These are phyloP conservation scores for Nebria brevicollis DNA, from an alignment of 2,888 invertebrate genomes.

Conservation along the genomic window DNA sequence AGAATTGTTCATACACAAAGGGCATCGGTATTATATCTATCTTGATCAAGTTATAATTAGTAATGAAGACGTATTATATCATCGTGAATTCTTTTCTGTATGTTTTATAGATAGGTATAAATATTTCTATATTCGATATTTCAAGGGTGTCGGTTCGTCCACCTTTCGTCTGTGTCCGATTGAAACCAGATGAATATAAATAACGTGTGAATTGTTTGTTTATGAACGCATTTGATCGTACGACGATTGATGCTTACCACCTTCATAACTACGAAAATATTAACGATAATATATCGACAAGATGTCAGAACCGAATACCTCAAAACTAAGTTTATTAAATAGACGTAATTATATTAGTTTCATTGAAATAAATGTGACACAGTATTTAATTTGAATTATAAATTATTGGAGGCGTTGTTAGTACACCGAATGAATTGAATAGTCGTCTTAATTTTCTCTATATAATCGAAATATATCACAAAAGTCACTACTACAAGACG, in stretches of 20 bases:
- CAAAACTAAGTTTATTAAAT: slow-evolving; percentile 25
- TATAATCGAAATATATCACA: slow-evolving; percentile 55
- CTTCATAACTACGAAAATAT: background rate
- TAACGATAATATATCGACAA: background rate
- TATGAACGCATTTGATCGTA: background rate
- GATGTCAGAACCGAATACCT: background rate
- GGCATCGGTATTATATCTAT: slow-evolving; percentile 13
- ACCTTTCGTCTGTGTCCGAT: background rate
- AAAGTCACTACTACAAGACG: slow-evolving; percentile 57
- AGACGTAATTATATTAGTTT: slow-evolving; percentile 19
- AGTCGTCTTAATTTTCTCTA: slow-evolving; percentile 32
- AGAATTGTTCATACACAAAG: slow-evolving; percentile 39
- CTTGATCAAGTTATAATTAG: background rate
- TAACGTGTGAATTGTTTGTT: slow-evolving; percentile 1
- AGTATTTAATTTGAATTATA: slow-evolving; percentile 31
- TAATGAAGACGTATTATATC: background rate
- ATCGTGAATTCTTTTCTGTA: background rate
- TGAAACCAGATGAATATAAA: slow-evolving; percentile 1
- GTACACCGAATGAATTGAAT: slow-evolving; percentile 26
- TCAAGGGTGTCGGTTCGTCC: background rate
- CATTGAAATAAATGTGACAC: slow-evolving; percentile 24
- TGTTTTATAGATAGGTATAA: background rate
- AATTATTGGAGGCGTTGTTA: slow-evolving; percentile 18
- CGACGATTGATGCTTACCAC: background rate
- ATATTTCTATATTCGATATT: slow-evolving; percentile 1